A percentile compares a stretch with the other conserved stretches of the same genome.
phyloP scores from a whole-genome alignment of 2,888 invertebrate genomes.

The Leptopterna dolabrata region DNA sequence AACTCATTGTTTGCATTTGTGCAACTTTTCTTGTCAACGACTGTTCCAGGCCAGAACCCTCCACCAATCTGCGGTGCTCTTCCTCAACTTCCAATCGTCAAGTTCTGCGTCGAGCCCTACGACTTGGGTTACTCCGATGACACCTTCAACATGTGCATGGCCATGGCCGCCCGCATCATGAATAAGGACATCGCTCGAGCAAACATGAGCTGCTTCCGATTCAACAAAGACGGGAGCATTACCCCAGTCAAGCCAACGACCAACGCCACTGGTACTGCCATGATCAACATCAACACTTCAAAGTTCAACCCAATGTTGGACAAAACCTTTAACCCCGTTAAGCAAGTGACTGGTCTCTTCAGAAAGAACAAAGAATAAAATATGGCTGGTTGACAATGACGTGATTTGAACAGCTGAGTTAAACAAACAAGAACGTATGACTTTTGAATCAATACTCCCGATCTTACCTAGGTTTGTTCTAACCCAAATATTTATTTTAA shows the following conservation, averaged over 20 bases:
- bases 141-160: not conserved
- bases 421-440: too few relatives aligned
- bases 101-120: conserved; percentile 43
- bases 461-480: too few relatives aligned
- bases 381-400: too few relatives aligned
- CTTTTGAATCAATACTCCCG: too few relatives aligned
- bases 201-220: conserved; percentile 1
- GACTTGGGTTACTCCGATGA: not conserved
- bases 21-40: too few relatives aligned
- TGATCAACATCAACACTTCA: conserved; percentile 6
- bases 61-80: conserved; percentile 26
- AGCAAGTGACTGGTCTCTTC: not conserved
- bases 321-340: conserved; percentile 22
- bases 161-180: not conserved
- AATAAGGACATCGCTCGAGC: conserved; percentile 23
- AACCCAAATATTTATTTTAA: too few relatives aligned
- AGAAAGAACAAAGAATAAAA: not conserved
- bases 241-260: not conserved
- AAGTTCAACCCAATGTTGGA: not conserved
- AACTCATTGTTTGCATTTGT: too few relatives aligned
- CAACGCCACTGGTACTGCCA: not conserved
- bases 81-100: conserved; percentile 8
- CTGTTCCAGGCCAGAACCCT: conserved; percentile 20
- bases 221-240: conserved; percentile 13
- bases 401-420: too few relatives aligned